Conservation (phyloP, 2,113 vertebrate genomes). For the Proterorhinus semilunaris region DNA sequence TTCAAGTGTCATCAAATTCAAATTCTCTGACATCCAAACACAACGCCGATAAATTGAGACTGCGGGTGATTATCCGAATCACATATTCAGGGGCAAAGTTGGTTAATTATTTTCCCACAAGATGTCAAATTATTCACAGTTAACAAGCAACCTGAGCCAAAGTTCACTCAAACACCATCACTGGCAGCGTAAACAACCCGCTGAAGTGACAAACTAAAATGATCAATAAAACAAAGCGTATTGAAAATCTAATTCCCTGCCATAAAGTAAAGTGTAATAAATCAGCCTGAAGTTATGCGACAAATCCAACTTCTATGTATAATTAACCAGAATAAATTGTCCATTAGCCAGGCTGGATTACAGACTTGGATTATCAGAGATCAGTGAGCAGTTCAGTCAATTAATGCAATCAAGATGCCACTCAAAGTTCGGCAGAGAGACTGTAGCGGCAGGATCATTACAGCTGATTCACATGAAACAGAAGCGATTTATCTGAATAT, state of each 20-base stretch:
- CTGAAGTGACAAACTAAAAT: neutral
- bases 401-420: constrained; percentile 50
- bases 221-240: neutral
- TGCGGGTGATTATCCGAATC: no score
- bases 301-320: constrained; percentile 46
- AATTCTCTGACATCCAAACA: no score
- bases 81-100: no score
- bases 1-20: no score
- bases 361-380: constrained; percentile 57
- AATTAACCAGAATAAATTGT: constrained; percentile 60
- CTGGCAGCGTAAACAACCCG: no score
- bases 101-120: no score
- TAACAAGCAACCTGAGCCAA: no score
- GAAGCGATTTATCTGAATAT: constrained; percentile 55
- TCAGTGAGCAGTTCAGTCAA: constrained; percentile 54
- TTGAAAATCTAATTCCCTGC: constrained; percentile 4
- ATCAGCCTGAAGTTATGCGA: constrained; percentile 33
- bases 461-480: constrained; percentile 18
- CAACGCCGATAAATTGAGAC: no score
- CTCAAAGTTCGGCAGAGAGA: constrained; percentile 21
- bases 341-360: constrained; percentile 55
- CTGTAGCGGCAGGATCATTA: constrained; percentile 26
- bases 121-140: no score
- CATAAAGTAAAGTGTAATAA: constrained; percentile 28
- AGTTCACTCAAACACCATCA: no score